Conservation (phyloP, 64 coral and sea anemone genomes). For the Actinia equina region DNA sequence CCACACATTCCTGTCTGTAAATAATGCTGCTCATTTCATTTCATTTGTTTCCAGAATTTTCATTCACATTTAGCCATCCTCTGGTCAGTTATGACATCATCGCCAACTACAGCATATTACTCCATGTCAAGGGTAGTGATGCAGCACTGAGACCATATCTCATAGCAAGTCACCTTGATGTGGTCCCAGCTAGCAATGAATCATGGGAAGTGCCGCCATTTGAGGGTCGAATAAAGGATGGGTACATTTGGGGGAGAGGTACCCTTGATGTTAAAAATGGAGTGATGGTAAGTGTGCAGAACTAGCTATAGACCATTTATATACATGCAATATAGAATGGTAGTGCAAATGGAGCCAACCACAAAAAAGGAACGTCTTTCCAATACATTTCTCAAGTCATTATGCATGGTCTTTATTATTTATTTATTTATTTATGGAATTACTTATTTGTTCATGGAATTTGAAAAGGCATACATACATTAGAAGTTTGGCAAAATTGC, state of each 20-base stretch:
- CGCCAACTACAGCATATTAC: constrained; percentile 69
- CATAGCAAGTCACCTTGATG: constrained; percentile 87
- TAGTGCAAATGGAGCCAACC: too few relatives aligned
- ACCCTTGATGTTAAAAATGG: constrained; percentile 93
- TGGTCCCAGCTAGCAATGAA: constrained; percentile 91
- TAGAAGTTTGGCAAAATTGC: too few relatives aligned
- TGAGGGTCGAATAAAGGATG: constrained; percentile 80
- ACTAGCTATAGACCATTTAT: background rate
- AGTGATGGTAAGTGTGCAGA: constrained; percentile 63
- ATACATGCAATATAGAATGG: too few relatives aligned
- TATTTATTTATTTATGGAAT: too few relatives aligned
- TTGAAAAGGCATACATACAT: too few relatives aligned
- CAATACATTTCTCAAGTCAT: too few relatives aligned
- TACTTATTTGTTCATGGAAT: too few relatives aligned
- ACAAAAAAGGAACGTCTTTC: too few relatives aligned
- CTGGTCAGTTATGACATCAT: constrained; percentile 71
- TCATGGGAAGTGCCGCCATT: constrained; percentile 91
- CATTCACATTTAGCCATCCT: constrained; percentile 45
- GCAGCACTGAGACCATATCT: constrained; percentile 63
- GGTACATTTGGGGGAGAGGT: constrained; percentile 85
- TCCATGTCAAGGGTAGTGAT: constrained; percentile 65
- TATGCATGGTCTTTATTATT: too few relatives aligned
- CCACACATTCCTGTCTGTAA: too few relatives aligned
- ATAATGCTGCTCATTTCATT: background rate
- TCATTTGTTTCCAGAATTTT: constrained; percentile 59